phyloP scores from a whole-genome alignment of 2,113 vertebrate species.

The Aphyosemion australe region DNA sequence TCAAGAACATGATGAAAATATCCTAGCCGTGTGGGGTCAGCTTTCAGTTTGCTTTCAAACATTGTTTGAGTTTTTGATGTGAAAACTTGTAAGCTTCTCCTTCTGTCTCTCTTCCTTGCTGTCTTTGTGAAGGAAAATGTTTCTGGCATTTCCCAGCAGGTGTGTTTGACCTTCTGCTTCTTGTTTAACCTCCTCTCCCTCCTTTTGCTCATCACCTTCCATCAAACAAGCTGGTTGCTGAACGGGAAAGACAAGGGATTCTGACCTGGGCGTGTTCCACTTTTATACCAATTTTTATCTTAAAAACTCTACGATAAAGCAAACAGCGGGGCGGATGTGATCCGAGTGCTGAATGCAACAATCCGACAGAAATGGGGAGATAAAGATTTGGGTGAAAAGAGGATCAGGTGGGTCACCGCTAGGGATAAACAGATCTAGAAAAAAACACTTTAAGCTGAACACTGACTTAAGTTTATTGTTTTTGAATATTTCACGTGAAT shows the following conservation, averaged over 20 bases:
- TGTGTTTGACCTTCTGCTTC: slow-evolving; percentile 53
- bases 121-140: slow-evolving; percentile 32
- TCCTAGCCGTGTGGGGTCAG: neutral
- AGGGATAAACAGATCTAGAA: too few relatives aligned
- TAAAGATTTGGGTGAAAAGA: too few relatives aligned
- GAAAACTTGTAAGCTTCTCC: slow-evolving; percentile 19
- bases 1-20: too few relatives aligned
- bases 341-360: too few relatives aligned
- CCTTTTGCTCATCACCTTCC: slow-evolving; percentile 15
- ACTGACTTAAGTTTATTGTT: too few relatives aligned
- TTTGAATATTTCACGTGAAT: too few relatives aligned
- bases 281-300: neutral
- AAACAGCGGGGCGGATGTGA: neutral
- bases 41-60: slow-evolving; percentile 19
- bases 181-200: slow-evolving; percentile 39
- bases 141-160: slow-evolving; percentile 59
- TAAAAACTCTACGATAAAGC: neutral
- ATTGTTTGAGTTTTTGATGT: slow-evolving; percentile 12
- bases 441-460: too few relatives aligned
- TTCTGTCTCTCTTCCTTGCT: slow-evolving; percentile 13
- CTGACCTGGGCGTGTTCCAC: slow-evolving; percentile 3
- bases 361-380: too few relatives aligned
- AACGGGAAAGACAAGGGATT: slow-evolving; percentile 11
- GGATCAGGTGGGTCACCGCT: neutral
- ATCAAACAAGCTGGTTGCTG: slow-evolving; percentile 20